A percentile compares a stretch with the other conserved stretches of the same genome.
Evolutionary conservation across 2,113 vertebrate genomes (phyloP).

Genomic region (Catharus minimus): DNA sequence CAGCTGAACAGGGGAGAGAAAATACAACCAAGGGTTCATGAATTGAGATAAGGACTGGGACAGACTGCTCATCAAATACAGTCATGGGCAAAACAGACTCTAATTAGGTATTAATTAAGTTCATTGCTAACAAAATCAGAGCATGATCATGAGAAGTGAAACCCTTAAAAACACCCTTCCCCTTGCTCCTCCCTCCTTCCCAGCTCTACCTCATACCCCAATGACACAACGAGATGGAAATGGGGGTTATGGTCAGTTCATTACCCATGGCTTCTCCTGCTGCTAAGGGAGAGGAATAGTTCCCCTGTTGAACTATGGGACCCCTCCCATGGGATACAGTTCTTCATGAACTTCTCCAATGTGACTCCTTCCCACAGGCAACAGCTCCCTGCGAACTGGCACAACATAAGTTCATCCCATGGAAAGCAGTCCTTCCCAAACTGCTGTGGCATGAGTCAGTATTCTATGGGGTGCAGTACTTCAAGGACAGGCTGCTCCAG

Average conservation of each 20-base stretch:
- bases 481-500: not conserved
- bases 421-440: not conserved
- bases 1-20: not conserved
- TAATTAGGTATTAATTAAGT: not conserved
- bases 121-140: not conserved
- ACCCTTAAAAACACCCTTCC: not conserved
- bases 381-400: not conserved
- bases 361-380: not conserved
- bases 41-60: not conserved
- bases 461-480: not conserved
- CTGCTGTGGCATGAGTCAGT: accelerated
- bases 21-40: not conserved
- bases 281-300: not conserved
- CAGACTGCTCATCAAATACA: not conserved
- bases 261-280: not conserved
- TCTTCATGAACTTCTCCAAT: not conserved
- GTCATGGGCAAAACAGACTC: not conserved
- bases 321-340: not conserved
- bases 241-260: not conserved
- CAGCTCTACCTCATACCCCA: not conserved
- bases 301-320: not conserved
- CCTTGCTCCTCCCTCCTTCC: not conserved
- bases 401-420: not conserved
- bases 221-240: not conserved
- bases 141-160: not conserved